phyloP scores from a whole-genome alignment of 37 sponge, comb jelly and placozoan genomes.

The Mnemiopsis leidyi region DNA sequence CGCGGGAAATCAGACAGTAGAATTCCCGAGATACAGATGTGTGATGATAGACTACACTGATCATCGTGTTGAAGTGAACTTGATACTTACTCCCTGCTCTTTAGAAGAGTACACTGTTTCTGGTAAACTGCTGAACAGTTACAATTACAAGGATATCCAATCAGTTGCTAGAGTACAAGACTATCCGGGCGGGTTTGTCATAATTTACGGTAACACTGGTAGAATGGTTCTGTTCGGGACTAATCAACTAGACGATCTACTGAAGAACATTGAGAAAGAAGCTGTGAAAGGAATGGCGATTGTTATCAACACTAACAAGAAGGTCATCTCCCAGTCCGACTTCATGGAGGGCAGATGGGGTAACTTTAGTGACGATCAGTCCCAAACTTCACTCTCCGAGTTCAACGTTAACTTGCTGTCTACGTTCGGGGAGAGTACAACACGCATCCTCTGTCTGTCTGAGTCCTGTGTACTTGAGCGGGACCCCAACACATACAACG shows the following conservation, averaged over 20 bases:
- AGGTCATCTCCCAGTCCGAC: constrained; percentile 12
- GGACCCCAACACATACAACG: constrained; percentile 92
- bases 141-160: constrained; percentile 95
- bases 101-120: constrained; percentile 66
- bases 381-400: constrained; percentile 90
- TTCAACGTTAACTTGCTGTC: constrained; percentile 76
- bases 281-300: constrained; percentile 50
- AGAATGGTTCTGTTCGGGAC: constrained; percentile 63
- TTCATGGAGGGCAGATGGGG: constrained; percentile 62
- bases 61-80: constrained; percentile 15
- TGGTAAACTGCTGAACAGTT: constrained; percentile 72
- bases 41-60: constrained; percentile 61
- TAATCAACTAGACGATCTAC: constrained; percentile 28
- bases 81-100: constrained; percentile 15
- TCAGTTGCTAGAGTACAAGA: constrained; percentile 79
- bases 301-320: constrained; percentile 38
- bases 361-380: constrained; percentile 86
- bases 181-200: constrained; percentile 82
- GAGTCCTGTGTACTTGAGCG: constrained; percentile 96
- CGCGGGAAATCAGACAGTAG: not conserved
- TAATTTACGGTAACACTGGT: constrained; percentile 78
- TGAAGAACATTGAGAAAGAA: constrained; percentile 22
- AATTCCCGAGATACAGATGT: constrained; percentile 29
- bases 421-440: constrained; percentile 76
- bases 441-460: constrained; percentile 82